Conservation (phyloP, 1,140 invertebrate genomes). For the Drosophila sucinea region DNA sequence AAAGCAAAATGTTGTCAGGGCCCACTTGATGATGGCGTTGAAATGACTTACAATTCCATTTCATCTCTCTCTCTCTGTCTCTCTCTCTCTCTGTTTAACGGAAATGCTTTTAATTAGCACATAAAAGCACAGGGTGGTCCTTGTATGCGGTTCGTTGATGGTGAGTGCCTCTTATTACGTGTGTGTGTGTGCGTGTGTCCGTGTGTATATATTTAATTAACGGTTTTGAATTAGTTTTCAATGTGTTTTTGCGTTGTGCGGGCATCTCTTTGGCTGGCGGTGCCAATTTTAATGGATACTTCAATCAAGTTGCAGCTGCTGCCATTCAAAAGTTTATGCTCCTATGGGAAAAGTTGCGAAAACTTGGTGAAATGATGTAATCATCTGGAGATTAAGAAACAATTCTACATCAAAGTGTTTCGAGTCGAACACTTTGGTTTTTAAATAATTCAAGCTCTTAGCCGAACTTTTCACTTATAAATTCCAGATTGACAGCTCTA, state of each 20-base stretch:
- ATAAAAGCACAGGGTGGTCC: constrained; percentile 46
- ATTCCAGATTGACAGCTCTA: constrained; percentile 23
- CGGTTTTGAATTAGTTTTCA: constrained; percentile 65
- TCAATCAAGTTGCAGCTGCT: constrained; percentile 8
- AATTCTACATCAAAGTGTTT: constrained; percentile 10
- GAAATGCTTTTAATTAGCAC: constrained; percentile 58
- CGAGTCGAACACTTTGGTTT: neutral
- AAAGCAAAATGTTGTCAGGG: constrained; percentile 57
- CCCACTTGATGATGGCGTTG: constrained; percentile 27
- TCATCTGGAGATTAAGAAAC: constrained; percentile 11
- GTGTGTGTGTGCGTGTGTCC: neutral
- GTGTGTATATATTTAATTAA: constrained; percentile 60
- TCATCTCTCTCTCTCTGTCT: constrained; percentile 19
- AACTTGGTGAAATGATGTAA: constrained; percentile 8
- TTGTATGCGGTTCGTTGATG: constrained; percentile 37
- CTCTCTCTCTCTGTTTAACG: constrained; percentile 16
- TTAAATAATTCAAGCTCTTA: constrained; percentile 19
- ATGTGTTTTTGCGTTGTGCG: constrained; percentile 27
- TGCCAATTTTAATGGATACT: constrained; percentile 2
- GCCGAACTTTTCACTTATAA: constrained; percentile 11
- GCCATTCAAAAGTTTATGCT: neutral
- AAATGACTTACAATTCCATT: constrained; percentile 35
- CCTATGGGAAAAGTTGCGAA: constrained; percentile 12
- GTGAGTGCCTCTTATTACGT: constrained; percentile 6
- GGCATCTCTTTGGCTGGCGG: neutral